Conservation (phyloP, 2,113 vertebrate species). For the Hystrix brachyura region DNA sequence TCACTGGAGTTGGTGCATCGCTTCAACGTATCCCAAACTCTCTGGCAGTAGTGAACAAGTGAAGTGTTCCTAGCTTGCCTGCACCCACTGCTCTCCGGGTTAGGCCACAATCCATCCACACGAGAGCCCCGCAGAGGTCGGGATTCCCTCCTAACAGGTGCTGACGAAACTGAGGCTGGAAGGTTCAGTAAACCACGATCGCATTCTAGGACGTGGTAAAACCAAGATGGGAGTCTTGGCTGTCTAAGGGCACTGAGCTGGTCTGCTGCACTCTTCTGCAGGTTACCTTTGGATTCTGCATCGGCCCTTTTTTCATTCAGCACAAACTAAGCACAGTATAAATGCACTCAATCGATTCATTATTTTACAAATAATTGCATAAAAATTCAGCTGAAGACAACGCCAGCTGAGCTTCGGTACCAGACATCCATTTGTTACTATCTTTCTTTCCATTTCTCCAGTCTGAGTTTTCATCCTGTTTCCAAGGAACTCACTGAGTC, state of each 20-base stretch:
- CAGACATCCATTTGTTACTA: not conserved
- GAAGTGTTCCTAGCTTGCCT: not conserved
- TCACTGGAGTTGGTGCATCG: not conserved
- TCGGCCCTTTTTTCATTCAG: not conserved
- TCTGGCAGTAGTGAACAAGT: not conserved
- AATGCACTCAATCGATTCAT: not conserved
- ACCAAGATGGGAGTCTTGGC: not conserved
- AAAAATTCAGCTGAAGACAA: slow-evolving; percentile 13
- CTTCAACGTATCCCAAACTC: not conserved
- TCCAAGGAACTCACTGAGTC: not conserved
- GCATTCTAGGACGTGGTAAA: not conserved
- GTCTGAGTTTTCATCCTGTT: not conserved
- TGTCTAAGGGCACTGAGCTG: not conserved
- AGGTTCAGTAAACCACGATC: not conserved
- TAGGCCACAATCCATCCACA: not conserved
- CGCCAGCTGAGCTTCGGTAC: not conserved
- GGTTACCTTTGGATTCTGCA: not conserved
- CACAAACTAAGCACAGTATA: not conserved
- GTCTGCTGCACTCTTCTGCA: not conserved
- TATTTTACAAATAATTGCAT: slow-evolving; percentile 24
- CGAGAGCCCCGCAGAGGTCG: not conserved
- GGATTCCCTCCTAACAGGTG: not conserved
- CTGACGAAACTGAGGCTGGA: not conserved
- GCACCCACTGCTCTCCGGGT: not conserved
- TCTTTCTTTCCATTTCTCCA: not conserved